A percentile compares a stretch with the other conserved stretches of the same genome.
These are phyloP conservation scores for Drosophila kepulauana DNA, from an alignment of 1,140 invertebrate species.

Conservation along the genomic window DNA sequence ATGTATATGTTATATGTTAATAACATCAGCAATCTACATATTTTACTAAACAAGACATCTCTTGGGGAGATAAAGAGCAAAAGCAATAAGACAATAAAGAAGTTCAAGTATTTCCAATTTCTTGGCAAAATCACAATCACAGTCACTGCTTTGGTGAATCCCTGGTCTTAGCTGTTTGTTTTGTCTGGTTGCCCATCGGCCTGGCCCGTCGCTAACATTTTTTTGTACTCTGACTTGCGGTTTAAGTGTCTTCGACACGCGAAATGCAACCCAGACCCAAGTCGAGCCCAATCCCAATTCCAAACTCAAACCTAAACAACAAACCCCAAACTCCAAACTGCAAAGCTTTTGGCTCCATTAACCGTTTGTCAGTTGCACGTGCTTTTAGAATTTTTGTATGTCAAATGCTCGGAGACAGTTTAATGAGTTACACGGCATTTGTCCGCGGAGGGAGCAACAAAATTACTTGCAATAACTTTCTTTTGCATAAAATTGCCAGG, in stretches of 20 bases:
- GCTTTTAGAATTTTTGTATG: conserved; percentile 66
- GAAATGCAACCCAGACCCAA: conserved; percentile 62
- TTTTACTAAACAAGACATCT: no score
- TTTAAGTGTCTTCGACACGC: conserved; percentile 84
- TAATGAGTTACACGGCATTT: conserved; percentile 60
- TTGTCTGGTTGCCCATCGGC: conserved; percentile 30
- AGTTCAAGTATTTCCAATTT: no score
- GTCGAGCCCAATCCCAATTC: not conserved
- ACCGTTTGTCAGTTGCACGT: conserved; percentile 56
- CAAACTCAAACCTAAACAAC: not conserved
- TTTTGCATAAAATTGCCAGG: conserved; percentile 31
- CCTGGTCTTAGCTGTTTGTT: conserved; percentile 35
- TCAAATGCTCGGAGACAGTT: conserved; percentile 65
- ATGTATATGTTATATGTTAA: no score
- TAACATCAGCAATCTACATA: no score
- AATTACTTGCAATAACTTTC: conserved; percentile 52
- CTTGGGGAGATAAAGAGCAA: no score
- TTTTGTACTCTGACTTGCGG: conserved; percentile 66
- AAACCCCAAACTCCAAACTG: not conserved
- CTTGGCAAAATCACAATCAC: not conserved
- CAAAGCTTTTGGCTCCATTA: conserved; percentile 16
- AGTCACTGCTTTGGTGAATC: not conserved
- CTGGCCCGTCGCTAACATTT: conserved; percentile 22
- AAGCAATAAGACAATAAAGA: no score
- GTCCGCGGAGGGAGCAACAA: not conserved